Percentiles rank a stretch among this genome's conserved stretches.
Conservation (phyloP, 2,888 invertebrate species). For the Papilio elwesi region DNA sequence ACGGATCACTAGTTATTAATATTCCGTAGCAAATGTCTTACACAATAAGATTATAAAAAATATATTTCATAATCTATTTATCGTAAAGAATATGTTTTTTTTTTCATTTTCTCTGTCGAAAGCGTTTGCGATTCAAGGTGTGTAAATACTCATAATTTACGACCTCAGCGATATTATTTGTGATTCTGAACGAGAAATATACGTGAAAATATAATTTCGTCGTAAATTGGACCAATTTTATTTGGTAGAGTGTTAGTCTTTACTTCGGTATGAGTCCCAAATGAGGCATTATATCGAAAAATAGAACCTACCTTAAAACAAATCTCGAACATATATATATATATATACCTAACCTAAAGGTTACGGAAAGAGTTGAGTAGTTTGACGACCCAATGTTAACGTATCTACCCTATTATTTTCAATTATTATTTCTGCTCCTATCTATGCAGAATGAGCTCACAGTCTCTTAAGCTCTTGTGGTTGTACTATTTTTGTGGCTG, state of each 20-base stretch:
- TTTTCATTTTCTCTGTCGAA: neutral
- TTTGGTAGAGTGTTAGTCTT: neutral
- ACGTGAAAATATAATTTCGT: neutral
- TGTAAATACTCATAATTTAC: conserved; percentile 1
- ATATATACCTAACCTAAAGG: no score
- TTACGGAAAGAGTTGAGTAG: no score
- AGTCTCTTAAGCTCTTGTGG: no score
- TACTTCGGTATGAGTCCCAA: neutral
- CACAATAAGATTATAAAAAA: neutral
- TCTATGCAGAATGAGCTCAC: no score
- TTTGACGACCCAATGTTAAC: no score
- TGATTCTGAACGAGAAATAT: neutral
- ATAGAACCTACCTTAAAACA: no score
- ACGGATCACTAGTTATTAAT: neutral
- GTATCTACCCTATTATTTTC: no score
- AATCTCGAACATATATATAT: no score
- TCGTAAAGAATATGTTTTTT: neutral
- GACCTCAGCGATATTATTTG: conserved; percentile 5
- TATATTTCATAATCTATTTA: neutral
- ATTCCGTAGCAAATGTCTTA: neutral
- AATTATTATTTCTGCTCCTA: no score
- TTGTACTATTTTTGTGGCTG: no score
- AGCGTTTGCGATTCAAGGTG: neutral
- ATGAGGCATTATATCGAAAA: no score
- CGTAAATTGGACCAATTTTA: neutral